Conservation (phyloP, 2,888 invertebrate species). For the Balanococcus diminutus region DNA sequence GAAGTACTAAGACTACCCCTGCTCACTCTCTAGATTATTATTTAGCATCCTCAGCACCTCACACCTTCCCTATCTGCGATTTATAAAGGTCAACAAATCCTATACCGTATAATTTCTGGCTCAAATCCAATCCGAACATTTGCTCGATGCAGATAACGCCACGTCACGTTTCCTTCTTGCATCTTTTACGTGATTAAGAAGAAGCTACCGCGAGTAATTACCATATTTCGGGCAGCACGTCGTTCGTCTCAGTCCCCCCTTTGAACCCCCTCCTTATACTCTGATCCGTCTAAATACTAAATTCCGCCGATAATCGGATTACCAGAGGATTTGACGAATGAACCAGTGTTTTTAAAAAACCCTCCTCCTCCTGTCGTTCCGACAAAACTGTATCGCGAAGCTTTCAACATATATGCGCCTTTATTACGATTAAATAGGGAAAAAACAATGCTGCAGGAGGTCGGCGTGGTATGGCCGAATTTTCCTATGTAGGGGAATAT, state of each 20-base stretch:
- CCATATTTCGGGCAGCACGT: background rate
- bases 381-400: background rate
- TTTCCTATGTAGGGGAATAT: no score
- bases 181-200: background rate
- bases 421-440: background rate
- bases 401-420: background rate
- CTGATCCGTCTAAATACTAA: background rate
- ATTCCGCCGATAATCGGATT: background rate
- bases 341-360: background rate
- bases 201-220: background rate
- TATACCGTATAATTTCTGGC: background rate
- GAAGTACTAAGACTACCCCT: background rate
- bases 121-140: background rate
- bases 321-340: background rate
- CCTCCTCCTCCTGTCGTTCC: no score
- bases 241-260: background rate
- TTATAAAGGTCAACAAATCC: background rate
- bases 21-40: background rate
- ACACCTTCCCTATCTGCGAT: background rate
- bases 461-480: background rate
- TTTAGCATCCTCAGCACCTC: background rate
- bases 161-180: conserved; percentile 1
- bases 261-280: background rate
- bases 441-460: background rate
- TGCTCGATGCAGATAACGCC: background rate